Evolutionary conservation across 2,113 vertebrate species (phyloP).

Genomic region (Perca schrenkii): DNA sequence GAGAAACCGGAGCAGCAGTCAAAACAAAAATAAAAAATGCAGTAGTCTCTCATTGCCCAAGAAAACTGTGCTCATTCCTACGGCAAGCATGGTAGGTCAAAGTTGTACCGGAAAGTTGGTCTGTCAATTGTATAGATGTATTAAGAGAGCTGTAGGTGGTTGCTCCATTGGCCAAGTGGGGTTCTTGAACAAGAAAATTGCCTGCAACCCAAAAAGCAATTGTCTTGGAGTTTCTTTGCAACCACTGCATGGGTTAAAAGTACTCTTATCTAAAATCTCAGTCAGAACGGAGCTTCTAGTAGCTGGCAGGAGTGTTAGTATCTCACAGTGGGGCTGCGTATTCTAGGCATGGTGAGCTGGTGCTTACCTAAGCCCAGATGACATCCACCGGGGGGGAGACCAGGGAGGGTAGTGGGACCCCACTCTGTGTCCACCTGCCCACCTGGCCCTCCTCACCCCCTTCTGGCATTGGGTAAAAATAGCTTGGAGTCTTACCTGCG

Average conservation of each 20-base stretch:
- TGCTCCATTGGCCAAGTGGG: too few relatives aligned
- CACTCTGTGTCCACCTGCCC: conserved; percentile 80
- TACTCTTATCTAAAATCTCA: background rate
- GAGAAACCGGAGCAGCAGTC: background rate
- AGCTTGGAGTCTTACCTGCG: conserved; percentile 58
- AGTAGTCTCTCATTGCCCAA: too few relatives aligned
- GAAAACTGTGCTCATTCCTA: too few relatives aligned
- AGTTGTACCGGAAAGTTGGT: too few relatives aligned
- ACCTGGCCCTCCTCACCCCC: conserved; percentile 65
- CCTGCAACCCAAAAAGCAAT: too few relatives aligned
- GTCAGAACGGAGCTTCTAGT: background rate
- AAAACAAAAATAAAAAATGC: too few relatives aligned
- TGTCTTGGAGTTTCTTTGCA: too few relatives aligned
- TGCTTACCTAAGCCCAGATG: conserved; percentile 72
- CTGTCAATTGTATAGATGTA: too few relatives aligned
- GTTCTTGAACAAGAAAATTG: too few relatives aligned
- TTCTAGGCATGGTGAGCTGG: conserved; percentile 33
- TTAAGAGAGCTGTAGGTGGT: too few relatives aligned
- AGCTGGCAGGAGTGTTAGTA: conserved; percentile 12
- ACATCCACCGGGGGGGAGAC: conserved; percentile 70
- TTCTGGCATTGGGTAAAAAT: conserved; percentile 73
- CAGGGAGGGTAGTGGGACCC: conserved; percentile 63
- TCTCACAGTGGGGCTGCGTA: conserved; percentile 6
- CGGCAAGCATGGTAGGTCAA: too few relatives aligned
- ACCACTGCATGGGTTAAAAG: too few relatives aligned